Evolutionary conservation across 37 sponge, comb jelly and placozoan species (phyloP).

Genomic region (Geodia barretti): DNA sequence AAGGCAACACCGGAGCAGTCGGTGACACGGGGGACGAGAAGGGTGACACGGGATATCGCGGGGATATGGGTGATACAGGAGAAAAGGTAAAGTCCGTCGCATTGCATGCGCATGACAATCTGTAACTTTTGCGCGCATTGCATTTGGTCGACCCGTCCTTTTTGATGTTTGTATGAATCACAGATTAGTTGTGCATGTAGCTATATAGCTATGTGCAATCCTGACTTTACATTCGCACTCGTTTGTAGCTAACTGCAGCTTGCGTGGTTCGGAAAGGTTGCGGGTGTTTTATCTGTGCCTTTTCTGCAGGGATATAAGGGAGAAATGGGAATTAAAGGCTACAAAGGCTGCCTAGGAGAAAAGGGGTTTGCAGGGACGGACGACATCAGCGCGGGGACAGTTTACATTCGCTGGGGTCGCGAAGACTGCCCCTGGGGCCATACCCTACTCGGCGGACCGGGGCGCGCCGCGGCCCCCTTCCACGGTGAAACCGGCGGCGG

Average conservation of each 20-base stretch:
- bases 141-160: too few species aligned
- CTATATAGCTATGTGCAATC: too few species aligned
- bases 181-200: too few species aligned
- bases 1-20: not conserved
- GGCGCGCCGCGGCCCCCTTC: not conserved
- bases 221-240: too few species aligned
- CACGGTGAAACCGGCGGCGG: not conserved
- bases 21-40: not conserved
- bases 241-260: too few species aligned
- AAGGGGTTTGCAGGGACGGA: not conserved
- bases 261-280: too few species aligned
- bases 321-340: too few species aligned
- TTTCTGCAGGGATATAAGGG: too few species aligned
- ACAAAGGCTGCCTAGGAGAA: not conserved
- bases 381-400: not conserved
- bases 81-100: not conserved
- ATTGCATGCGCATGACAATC: too few species aligned
- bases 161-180: too few species aligned
- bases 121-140: too few species aligned
- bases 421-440: not conserved
- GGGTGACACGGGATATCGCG: not conserved
- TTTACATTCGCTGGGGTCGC: not conserved
- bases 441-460: not conserved
- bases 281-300: too few species aligned
- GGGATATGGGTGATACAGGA: not conserved